Evolutionary conservation across 2,113 vertebrate species (phyloP), one percentile per base, ranked within the genome.

Genomic region (Perca schrenkii): DNA sequence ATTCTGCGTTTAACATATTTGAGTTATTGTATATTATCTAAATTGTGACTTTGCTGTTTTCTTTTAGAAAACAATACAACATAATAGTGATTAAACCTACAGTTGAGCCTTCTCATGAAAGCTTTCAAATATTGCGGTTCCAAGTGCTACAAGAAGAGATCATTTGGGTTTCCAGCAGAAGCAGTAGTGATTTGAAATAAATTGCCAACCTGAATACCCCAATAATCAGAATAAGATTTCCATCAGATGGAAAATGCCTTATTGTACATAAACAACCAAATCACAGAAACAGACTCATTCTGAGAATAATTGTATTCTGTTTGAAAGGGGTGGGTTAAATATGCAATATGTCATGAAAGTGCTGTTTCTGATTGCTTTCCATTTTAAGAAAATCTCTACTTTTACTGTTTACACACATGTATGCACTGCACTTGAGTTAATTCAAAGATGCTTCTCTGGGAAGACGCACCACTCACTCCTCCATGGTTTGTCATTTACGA

Each of bases 401-500:
- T 14, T 54, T 43, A 54, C 49, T 50, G 28, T 31, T 17, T 16
- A 31, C 5, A 21, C 12, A 17, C 19, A 19, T 28, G 62, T 36
- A 69, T 36, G 65, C 34, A 17, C 57, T 58, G 67, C 63, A 25
- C 19, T 68, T 70, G 53, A 66, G 11, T 60, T 74, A 63, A 65
- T 70, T 58, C 66, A 64, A 22, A 61, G 71, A 70, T 77, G 16
- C 58, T 70, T 75, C 83, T 40, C 46, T 43, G 69, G 46, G 77
- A 81, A 40, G 47, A 66, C 3, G 50, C 64, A 47, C 65, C 22
- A 57, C 58, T 78, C 71, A 66, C 66, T 65, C 43, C n/a, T 22
- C 57, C 40, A 22, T 31, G 66, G 21, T 53, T 80, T 77, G 78
- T 80, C 81, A 86, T 84, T 86, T 60, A 65, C 13, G 57, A 80